Evolutionary conservation across 2,797 vertebrate genomes (phyloP).

Genomic region (Helostoma temminkii): DNA sequence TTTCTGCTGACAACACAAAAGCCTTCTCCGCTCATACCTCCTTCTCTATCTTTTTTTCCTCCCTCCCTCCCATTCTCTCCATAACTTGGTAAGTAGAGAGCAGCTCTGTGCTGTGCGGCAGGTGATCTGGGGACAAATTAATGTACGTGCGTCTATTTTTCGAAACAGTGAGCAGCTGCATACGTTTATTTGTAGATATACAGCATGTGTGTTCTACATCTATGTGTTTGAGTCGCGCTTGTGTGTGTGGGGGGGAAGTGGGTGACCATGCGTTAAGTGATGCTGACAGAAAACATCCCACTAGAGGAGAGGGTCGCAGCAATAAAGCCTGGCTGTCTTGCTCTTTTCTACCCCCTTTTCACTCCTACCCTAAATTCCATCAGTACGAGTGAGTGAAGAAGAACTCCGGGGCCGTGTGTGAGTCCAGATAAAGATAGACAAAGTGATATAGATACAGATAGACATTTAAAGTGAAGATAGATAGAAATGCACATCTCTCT

Average conservation of each 20-base stretch:
- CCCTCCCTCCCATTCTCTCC: slow-evolving; percentile 31
- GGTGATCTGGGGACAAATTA: slow-evolving; percentile 48
- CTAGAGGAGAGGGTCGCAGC: slow-evolving; percentile 44
- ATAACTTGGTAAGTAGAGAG: slow-evolving; percentile 21
- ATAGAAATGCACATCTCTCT: slow-evolving; percentile 63
- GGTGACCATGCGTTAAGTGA: slow-evolving; percentile 44
- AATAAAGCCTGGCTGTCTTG: slow-evolving; percentile 40
- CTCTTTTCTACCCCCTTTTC: slow-evolving; percentile 14
- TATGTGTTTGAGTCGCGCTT: not conserved
- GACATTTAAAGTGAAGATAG: slow-evolving; percentile 63
- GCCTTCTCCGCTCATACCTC: slow-evolving; percentile 43
- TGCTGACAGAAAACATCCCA: slow-evolving; percentile 62
- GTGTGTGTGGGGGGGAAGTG: slow-evolving; percentile 18
- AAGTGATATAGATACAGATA: slow-evolving; percentile 67
- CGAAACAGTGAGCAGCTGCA: not conserved
- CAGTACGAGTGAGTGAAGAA: slow-evolving; percentile 39
- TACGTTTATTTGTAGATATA: not conserved
- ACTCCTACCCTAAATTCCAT: slow-evolving; percentile 49
- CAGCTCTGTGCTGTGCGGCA: slow-evolving; percentile 42
- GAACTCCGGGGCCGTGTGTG: slow-evolving; percentile 46
- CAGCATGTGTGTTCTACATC: not conserved
- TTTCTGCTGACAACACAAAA: slow-evolving; percentile 81
- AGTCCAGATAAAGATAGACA: slow-evolving; percentile 61
- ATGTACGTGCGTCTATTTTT: not conserved
- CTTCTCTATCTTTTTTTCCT: not conserved